These are phyloP conservation scores for Cryptophagus acutangulus DNA, from an alignment of 2,888 invertebrate genomes.

Conservation along the genomic window DNA sequence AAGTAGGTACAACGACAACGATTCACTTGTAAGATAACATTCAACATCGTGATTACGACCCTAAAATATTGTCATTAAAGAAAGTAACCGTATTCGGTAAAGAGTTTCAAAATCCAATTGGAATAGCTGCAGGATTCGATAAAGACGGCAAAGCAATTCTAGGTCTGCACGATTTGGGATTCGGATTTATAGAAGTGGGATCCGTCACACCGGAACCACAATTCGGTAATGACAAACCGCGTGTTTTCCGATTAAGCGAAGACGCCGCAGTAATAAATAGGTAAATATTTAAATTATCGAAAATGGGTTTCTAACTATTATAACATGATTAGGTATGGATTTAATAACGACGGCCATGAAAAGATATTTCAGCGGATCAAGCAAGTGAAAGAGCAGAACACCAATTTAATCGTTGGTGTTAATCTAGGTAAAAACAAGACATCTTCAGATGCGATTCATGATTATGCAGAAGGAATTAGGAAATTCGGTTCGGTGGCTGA, in stretches of 20 bases:
- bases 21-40: conserved; percentile 55
- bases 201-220: conserved; percentile 94
- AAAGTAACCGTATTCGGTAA: conserved; percentile 66
- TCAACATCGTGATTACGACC: conserved; percentile 8
- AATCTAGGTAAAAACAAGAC: conserved; percentile 96
- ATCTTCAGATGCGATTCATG: conserved; percentile 66
- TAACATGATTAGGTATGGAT: conserved; percentile 78
- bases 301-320: background rate
- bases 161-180: conserved; percentile 78
- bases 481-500: conserved; percentile 81
- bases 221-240: conserved; percentile 85
- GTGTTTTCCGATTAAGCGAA: conserved; percentile 81
- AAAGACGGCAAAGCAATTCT: conserved; percentile 90
- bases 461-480: conserved; percentile 82
- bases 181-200: conserved; percentile 95
- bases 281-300: conserved; percentile 30
- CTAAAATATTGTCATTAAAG: conserved; percentile 62
- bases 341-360: conserved; percentile 92
- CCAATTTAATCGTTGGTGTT: conserved; percentile 68
- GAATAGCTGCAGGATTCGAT: conserved; percentile 98
- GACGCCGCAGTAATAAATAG: conserved; percentile 91
- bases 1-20: conserved; percentile 57
- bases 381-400: conserved; percentile 49
- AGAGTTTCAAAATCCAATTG: conserved; percentile 81
- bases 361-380: conserved; percentile 64